phyloP scores from a whole-genome alignment of 2,888 invertebrate species.

The Noctuana brunneofusca region DNA sequence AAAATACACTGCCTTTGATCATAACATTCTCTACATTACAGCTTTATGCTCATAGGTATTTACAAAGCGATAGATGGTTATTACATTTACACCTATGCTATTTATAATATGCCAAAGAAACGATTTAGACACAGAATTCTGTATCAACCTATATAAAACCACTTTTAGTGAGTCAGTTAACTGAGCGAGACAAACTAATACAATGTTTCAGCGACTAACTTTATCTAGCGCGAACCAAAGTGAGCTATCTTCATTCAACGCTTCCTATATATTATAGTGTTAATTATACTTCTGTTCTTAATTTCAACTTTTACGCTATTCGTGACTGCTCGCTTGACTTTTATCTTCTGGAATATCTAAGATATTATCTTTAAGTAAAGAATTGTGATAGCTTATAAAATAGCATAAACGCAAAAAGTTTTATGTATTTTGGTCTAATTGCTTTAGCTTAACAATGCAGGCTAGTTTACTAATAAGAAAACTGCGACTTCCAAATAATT shows the following conservation, averaged over 20 bases:
- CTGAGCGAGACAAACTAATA: too few species aligned
- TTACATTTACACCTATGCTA: too few species aligned
- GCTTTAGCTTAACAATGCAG: neutral
- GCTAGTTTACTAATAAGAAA: too few species aligned
- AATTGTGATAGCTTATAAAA: neutral
- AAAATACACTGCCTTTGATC: neutral
- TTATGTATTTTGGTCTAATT: neutral
- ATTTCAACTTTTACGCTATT: neutral
- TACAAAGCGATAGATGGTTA: too few species aligned
- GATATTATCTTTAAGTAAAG: too few species aligned
- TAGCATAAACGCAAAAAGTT: neutral
- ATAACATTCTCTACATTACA: neutral
- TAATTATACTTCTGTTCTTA: conserved; percentile 7
- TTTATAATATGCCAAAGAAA: too few species aligned
- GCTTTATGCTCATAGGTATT: too few species aligned
- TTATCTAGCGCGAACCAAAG: neutral
- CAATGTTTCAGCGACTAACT: too few species aligned
- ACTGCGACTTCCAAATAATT: neutral
- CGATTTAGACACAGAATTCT: too few species aligned
- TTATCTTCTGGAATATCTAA: neutral
- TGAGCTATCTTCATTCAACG: neutral
- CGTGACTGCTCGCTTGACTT: neutral
- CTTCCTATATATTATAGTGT: conserved; percentile 8
- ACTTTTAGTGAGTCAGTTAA: too few species aligned
- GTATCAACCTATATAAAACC: too few species aligned